A percentile compares a stretch with the other conserved stretches of the same genome.
Evolutionary conservation across 1,140 invertebrate genomes (phyloP).

Genomic region (Varroa destructor): DNA sequence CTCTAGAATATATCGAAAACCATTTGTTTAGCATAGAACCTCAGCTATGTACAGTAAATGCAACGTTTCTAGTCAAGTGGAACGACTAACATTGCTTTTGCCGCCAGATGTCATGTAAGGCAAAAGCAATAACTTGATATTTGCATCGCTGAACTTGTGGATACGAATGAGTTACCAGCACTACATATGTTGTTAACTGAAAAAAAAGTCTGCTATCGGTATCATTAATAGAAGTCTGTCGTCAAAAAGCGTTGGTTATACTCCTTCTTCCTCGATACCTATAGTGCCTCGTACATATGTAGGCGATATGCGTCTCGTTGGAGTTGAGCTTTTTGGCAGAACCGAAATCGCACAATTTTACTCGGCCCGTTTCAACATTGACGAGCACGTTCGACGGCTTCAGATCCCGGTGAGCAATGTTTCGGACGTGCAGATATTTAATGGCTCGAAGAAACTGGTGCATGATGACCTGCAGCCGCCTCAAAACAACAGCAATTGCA

Average conservation of each 20-base stretch:
- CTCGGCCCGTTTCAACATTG: not conserved
- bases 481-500: not conserved
- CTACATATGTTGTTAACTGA: too few relatives aligned
- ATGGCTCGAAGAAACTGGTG: slow-evolving; percentile 20
- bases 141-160: too few relatives aligned
- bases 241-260: too few relatives aligned
- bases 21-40: too few relatives aligned
- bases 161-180: too few relatives aligned
- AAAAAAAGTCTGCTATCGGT: too few relatives aligned
- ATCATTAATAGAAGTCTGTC: too few relatives aligned
- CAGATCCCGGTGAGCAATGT: slow-evolving; percentile 30
- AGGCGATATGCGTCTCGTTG: slow-evolving; percentile 16
- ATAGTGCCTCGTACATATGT: slow-evolving; percentile 23
- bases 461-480: not conserved
- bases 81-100: too few relatives aligned
- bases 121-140: too few relatives aligned
- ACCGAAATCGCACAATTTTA: slow-evolving; percentile 10
- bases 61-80: too few relatives aligned
- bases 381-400: slow-evolving; percentile 29
- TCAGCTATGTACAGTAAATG: too few relatives aligned
- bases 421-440: slow-evolving; percentile 33
- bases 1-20: not conserved
- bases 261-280: not conserved
- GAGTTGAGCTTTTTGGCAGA: slow-evolving; percentile 1
- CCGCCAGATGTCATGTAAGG: too few relatives aligned